Evolutionary conservation across 2,888 invertebrate genomes (phyloP).

Genomic region (Smittia aterrima): DNA sequence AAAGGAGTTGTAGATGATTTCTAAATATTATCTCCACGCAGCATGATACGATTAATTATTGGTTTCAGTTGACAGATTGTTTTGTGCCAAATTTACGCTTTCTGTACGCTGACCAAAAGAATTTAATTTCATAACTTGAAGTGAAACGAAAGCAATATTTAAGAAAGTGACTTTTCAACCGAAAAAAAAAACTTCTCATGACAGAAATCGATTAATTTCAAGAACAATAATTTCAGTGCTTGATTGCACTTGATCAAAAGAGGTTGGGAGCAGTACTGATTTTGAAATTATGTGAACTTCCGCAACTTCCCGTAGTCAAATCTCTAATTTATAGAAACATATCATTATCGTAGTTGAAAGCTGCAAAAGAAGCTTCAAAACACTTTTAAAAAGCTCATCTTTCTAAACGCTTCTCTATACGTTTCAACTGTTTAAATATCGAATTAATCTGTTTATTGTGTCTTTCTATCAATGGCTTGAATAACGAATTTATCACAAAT

Average conservation of each 20-base stretch:
- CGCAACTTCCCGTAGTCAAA: neutral
- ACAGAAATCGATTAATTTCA: neutral
- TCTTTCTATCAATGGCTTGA: too few species aligned
- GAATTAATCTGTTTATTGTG: too few species aligned
- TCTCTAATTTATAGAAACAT: neutral
- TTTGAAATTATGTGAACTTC: neutral
- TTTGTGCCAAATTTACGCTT: constrained; percentile 8
- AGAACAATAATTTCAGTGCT: neutral
- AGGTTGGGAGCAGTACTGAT: neutral
- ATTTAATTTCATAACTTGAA: neutral
- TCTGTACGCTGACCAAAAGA: constrained; percentile 7
- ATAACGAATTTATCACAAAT: too few species aligned
- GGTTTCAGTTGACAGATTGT: neutral
- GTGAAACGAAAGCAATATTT: constrained; percentile 10
- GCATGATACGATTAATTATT: neutral
- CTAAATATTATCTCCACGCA: neutral
- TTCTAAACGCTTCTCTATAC: too few species aligned
- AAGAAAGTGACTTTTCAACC: neutral
- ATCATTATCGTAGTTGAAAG: neutral
- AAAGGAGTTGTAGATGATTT: too few species aligned
- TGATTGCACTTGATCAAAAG: neutral
- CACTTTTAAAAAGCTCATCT: too few species aligned
- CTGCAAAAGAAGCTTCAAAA: too few species aligned
- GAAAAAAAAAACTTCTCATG: neutral
- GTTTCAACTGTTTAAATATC: too few species aligned